Evolutionary conservation across 2,113 vertebrate genomes (phyloP).

Genomic region (Sisor rabdophorus): DNA sequence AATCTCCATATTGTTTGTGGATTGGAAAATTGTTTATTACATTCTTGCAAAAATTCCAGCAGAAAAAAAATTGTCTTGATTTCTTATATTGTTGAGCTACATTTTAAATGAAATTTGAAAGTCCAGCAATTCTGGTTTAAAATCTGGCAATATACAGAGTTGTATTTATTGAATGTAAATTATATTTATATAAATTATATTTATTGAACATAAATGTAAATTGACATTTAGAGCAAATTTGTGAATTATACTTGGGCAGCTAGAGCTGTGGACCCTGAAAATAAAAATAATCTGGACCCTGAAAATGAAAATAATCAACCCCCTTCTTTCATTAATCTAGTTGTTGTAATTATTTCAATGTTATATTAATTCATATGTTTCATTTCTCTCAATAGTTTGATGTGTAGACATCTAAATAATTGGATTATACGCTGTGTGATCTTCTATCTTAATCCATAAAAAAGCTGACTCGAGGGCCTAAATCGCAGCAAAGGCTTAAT

Average conservation of each 20-base stretch:
- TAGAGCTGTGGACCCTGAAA: not conserved
- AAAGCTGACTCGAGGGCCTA: not conserved
- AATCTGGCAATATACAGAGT: too few species aligned
- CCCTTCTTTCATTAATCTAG: not conserved
- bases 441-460: not conserved
- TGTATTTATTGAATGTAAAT: too few species aligned
- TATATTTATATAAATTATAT: too few species aligned
- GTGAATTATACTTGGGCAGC: not conserved
- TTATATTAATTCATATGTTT: not conserved
- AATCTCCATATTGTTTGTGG: too few species aligned
- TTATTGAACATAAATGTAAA: too few species aligned
- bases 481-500: not conserved
- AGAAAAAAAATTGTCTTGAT: too few species aligned
- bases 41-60: too few species aligned
- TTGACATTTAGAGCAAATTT: not conserved
- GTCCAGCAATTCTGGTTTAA: too few species aligned
- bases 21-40: too few species aligned
- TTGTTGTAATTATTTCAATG: not conserved
- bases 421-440: not conserved
- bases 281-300: not conserved
- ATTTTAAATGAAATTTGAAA: too few species aligned
- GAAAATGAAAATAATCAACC: too few species aligned
- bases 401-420: constrained; percentile 25
- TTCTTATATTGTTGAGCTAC: too few species aligned
- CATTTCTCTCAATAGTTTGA: constrained; percentile 11